phyloP scores from a whole-genome alignment of 1,140 invertebrate species.

The Drosophila pseudoananassae region DNA sequence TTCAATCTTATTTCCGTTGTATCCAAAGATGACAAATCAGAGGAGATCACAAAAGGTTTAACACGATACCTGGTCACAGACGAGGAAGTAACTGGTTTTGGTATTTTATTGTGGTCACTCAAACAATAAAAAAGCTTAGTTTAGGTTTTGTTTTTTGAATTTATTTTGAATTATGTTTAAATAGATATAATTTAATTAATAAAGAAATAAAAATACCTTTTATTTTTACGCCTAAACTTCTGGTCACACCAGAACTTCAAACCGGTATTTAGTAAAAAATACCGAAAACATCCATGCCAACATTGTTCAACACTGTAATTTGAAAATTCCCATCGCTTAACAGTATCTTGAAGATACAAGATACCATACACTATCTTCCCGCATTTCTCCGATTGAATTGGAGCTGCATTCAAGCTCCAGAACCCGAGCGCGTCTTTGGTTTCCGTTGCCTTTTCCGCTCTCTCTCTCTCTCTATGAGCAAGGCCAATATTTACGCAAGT shows the following conservation, averaged over 20 bases:
- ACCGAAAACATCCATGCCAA: neutral
- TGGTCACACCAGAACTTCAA: too few relatives aligned
- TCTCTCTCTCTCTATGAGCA: neutral
- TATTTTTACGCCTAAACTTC: too few relatives aligned
- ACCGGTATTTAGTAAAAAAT: neutral
- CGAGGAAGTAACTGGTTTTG: neutral
- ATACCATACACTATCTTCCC: conserved; percentile 1
- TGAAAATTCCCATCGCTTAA: neutral
- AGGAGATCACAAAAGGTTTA: neutral
- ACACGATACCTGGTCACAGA: neutral
- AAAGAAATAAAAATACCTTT: too few relatives aligned
- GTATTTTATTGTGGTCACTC: neutral
- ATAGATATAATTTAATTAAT: too few relatives aligned
- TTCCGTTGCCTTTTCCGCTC: conserved; percentile 5
- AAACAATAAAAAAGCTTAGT: neutral
- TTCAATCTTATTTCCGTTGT: neutral
- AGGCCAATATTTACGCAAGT: conserved; percentile 72
- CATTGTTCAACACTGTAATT: neutral
- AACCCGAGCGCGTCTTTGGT: conserved; percentile 11
- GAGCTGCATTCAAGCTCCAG: conserved; percentile 4
- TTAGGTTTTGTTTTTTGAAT: too few relatives aligned
- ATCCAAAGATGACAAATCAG: neutral
- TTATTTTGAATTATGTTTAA: too few relatives aligned
- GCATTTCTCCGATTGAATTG: conserved; percentile 14
- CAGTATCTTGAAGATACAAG: neutral